Evolutionary conservation across 2,797 vertebrate species (phyloP).

Genomic region (Glyptemys insculpta): DNA sequence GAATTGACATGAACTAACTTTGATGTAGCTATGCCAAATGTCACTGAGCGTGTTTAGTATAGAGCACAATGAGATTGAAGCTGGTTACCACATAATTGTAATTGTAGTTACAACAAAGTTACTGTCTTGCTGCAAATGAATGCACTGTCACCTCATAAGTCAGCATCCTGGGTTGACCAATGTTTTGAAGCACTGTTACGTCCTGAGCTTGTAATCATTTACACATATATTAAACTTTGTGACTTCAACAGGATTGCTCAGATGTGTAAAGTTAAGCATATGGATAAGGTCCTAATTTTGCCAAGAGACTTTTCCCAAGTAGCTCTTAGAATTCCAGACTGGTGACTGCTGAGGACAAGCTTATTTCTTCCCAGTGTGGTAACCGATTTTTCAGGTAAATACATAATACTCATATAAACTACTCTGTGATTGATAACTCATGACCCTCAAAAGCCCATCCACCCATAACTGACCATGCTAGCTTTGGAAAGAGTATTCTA

Average conservation of each 20-base stretch:
- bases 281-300: background rate
- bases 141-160: background rate
- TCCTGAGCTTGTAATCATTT: conserved; percentile 34
- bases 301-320: conserved; percentile 21
- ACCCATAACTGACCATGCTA: background rate
- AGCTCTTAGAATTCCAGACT: background rate
- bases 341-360: background rate
- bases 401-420: background rate
- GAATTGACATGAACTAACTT: background rate
- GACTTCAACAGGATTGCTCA: conserved; percentile 45
- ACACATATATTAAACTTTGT: conserved; percentile 33
- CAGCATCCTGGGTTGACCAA: background rate
- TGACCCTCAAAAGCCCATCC: background rate
- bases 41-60: background rate
- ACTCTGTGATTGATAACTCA: background rate
- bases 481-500: background rate
- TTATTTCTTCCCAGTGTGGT: background rate
- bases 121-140: background rate
- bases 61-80: background rate
- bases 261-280: background rate
- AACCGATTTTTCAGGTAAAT: background rate
- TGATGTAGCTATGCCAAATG: background rate
- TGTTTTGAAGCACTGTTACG: conserved; percentile 15
- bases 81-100: background rate
- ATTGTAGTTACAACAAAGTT: background rate